phyloP scores from a whole-genome alignment of 2,888 invertebrate genomes.

The Myopa testacea region DNA sequence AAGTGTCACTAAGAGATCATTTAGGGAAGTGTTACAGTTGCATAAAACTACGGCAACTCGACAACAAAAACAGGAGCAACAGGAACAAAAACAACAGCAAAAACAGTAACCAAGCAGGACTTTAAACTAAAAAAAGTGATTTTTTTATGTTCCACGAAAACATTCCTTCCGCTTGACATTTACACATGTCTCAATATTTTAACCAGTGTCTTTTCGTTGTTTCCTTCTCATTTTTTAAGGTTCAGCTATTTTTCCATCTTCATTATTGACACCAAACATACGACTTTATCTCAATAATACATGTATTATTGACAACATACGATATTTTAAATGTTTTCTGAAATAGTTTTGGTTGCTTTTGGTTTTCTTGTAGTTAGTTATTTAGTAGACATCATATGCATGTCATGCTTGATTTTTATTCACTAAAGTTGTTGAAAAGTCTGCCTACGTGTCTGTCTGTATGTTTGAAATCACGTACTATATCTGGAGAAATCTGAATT shows the following conservation, averaged over 20 bases:
- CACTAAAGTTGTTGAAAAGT: too few species aligned
- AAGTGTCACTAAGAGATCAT: slow-evolving; percentile 26
- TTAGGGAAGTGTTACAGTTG: slow-evolving; percentile 7
- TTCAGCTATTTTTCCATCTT: not conserved
- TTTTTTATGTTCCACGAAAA: slow-evolving; percentile 5
- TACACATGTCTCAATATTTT: slow-evolving; percentile 38
- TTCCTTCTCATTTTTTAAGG: not conserved
- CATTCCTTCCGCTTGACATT: slow-evolving; percentile 42
- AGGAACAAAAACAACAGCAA: not conserved
- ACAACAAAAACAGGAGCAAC: not conserved
- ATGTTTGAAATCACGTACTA: too few species aligned
- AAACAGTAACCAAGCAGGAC: not conserved
- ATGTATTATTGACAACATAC: slow-evolving; percentile 26
- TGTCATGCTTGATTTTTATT: too few species aligned
- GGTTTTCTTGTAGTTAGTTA: not conserved
- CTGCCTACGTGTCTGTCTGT: too few species aligned
- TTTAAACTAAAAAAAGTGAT: slow-evolving; percentile 3
- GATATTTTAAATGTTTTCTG: slow-evolving; percentile 23
- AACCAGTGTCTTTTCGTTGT: not conserved
- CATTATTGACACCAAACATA: not conserved
- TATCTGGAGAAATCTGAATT: too few species aligned
- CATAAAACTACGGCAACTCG: not conserved
- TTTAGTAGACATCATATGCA: too few species aligned
- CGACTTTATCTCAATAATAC: not conserved
- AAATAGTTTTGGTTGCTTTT: not conserved